phyloP scores from a whole-genome alignment of 1,140 invertebrate genomes.

The Caenorhabditis brenneri region DNA sequence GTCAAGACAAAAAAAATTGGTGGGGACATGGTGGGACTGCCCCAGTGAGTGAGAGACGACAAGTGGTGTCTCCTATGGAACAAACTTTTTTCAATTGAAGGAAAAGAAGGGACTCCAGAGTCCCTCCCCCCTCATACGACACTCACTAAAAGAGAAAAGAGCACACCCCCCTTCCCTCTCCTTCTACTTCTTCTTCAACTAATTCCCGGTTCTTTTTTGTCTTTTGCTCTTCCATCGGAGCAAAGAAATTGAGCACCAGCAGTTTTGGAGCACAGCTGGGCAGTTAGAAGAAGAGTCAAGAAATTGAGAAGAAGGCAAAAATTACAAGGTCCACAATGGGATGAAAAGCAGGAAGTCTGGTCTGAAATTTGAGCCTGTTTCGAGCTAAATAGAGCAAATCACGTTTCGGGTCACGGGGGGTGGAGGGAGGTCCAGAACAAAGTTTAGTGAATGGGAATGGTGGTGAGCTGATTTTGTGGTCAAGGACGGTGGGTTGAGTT shows the following conservation, averaged over 20 bases:
- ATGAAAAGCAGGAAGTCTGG: background rate
- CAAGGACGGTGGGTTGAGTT: too few species aligned
- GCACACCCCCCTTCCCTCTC: background rate
- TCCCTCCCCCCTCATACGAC: background rate
- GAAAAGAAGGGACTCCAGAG: background rate
- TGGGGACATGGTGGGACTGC: background rate
- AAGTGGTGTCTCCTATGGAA: conserved; percentile 23
- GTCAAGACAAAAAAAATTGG: background rate
- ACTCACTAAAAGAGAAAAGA: conserved; percentile 31
- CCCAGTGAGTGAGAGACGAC: background rate
- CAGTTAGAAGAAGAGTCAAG: too few species aligned
- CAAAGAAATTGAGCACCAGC: too few species aligned
- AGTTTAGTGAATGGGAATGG: background rate
- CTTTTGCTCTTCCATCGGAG: too few species aligned
- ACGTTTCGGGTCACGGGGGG: background rate
- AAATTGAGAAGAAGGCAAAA: conserved; percentile 1
- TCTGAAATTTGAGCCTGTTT: background rate
- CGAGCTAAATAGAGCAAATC: background rate
- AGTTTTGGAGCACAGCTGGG: too few species aligned
- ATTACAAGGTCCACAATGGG: background rate
- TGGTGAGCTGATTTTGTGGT: background rate
- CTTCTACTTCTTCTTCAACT: too few species aligned
- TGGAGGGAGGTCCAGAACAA: background rate
- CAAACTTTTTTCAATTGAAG: conserved; percentile 40
- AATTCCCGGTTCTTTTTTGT: conserved; percentile 19